These are phyloP conservation scores for Strigamia transsilvanica DNA, from an alignment of 2,888 invertebrate species.

Conservation along the genomic window DNA sequence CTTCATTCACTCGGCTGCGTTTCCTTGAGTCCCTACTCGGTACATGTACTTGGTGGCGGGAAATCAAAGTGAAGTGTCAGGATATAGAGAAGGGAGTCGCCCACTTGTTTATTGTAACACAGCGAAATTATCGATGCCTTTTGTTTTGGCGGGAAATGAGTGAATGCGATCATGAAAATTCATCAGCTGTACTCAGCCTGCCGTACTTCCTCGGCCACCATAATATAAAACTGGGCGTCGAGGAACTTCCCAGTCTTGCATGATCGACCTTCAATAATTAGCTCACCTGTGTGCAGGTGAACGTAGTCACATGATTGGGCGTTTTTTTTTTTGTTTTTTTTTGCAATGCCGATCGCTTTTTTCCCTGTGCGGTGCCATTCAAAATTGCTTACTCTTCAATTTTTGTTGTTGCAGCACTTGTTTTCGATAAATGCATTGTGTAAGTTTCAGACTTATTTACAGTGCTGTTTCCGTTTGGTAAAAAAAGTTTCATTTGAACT, in stretches of 20 bases:
- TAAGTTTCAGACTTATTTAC: not conserved
- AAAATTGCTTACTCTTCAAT: slow-evolving; percentile 5
- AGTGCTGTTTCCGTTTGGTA: not conserved
- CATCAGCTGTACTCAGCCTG: slow-evolving; percentile 18
- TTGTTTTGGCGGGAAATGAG: slow-evolving; percentile 23
- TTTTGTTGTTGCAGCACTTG: not conserved
- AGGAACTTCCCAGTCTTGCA: slow-evolving; percentile 42
- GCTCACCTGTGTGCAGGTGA: slow-evolving; percentile 42
- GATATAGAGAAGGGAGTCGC: not conserved
- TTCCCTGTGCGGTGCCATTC: not conserved
- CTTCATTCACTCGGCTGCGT: slow-evolving; percentile 22
- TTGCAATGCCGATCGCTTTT: not conserved
- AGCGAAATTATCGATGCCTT: slow-evolving; percentile 16
- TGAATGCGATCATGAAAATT: not conserved
- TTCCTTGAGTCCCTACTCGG: slow-evolving; percentile 8
- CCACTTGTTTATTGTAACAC: slow-evolving; percentile 12
- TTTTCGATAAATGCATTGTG: not conserved
- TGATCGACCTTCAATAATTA: slow-evolving; percentile 44
- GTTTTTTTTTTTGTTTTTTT: not conserved
- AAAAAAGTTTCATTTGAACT: not conserved
- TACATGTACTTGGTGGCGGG: not conserved
- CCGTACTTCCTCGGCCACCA: slow-evolving; percentile 17
- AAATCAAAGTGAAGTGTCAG: slow-evolving; percentile 3
- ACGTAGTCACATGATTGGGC: slow-evolving; percentile 31
- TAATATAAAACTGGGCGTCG: slow-evolving; percentile 9